Evolutionary conservation across 2,797 vertebrate species (phyloP), one percentile per base, ranked within the genome.

Genomic region (Myotis daubentonii): DNA sequence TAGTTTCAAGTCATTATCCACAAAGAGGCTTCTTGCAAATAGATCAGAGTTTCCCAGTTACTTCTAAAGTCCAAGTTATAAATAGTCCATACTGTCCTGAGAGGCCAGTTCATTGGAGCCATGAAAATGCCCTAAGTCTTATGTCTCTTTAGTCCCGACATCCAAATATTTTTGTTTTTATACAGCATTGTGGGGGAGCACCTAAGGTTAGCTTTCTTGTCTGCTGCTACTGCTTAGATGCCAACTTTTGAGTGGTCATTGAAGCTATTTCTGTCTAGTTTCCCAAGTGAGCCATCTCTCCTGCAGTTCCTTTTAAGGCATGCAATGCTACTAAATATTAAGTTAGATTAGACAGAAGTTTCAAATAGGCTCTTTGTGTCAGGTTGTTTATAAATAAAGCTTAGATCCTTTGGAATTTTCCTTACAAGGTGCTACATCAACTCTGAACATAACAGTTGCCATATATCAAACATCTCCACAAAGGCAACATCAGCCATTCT

Each of bases 21-120:
- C 74, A 55, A 72, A 60, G 79, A 89, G 20, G n/a, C 70, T 87
- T 78, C 47, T 86, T 89, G 30, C n/a, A 89, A 60, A 22, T 57
- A 81, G 62, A 89, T 78, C 12, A 12, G 44, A 78, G 70, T 94
- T 95, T 85, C 36, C n/a, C 25, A 71, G 5, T 74, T 78, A 51
- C 5, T 74, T 79, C 60, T 87, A 51, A 91, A 94, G 41, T 38
- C 80, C 44, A 79, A 74, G 22, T 87, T 94, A 65, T 81, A 66
- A 70, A 41, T 41, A 33, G 44, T 55, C 25, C 38, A 25, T 41
- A 60, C 33, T 91, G 28, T 78, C 55, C 38, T 94, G 28, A 72
- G 38, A 86, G 49, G 19, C 60, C 4, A 23, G 70, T 57, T 94
- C 44, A 60, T 4, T 86, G 68, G 92, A 86, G 23, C 22, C n/a